Base-by-base conservation (phyloP, 2,797 vertebrate species). In the Heteromormyrus szaboi region DNA sequence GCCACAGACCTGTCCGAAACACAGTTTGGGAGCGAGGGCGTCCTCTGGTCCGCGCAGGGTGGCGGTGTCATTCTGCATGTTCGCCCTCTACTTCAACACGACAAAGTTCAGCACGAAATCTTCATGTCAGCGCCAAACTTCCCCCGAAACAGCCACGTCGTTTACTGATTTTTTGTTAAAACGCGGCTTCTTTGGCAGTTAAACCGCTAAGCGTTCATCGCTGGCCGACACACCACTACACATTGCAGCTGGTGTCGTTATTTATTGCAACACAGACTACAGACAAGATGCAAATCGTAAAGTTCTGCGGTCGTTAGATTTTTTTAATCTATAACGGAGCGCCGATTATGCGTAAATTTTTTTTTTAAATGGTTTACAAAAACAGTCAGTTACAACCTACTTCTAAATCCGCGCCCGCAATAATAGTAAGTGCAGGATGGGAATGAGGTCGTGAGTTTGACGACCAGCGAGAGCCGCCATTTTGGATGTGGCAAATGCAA, bases 1-100 rank as follows among this genome's bases (percentile, higher is more conserved):
- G 46, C 22, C n/a, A 76, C 91, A 0, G 9, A 95, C 95, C 93
- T 95, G 93, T 89, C 95, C 95, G 44, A 95, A 95, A 51, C 44
- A 3, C 85, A 44, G 33, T 12, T 29, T 93, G 59, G 90, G 1
- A 2, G 89, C 88, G 50, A 87, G 65, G 68, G 2, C 46, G 88
- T 72, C 89, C 72, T 46, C 90, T 22, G 59, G 22, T 68, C 93
- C 92, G 81, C 41, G 44, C 25, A 62, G 84, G 4, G 5, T 22
- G 41, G 90, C 91, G 0, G 22, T 0, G 29, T 89, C 88, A 14
- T 56, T 17, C 89, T 90, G 90, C 94, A 95, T 95, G 51, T 5
- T n/a, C 44, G 68, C 89, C 65, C 11, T 48, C 7, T n/a, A 2
- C 81, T 25, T 22, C 48, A 50, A 50, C 46, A 51, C 46, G 9